Base-by-base conservation (phyloP, 2,797 vertebrate genomes). In the Halcyon chelicuti region DNA sequence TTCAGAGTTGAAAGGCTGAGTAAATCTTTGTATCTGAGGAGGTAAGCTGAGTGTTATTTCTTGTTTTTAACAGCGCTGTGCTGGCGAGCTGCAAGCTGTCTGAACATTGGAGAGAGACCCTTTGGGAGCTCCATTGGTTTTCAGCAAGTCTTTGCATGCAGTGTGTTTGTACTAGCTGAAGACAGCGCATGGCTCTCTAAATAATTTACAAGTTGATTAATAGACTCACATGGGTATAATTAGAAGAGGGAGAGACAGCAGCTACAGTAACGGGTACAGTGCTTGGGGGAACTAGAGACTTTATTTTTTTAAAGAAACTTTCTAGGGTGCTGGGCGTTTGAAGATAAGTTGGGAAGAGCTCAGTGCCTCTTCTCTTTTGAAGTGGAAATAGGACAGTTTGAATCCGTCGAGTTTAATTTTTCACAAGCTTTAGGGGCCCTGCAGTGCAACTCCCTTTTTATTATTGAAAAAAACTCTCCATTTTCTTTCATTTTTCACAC, bases 321-420 rank as follows among this genome's bases (percentile, higher is more conserved):
- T 99, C 98, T 98, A 98, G 98, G 99, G 98, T 98, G 98, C 98
- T 97, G 98, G 98, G 98, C 98, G 98, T 99, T 99, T 99, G 98
- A 99, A 98, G 99, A 98, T 98, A 99, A 98, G 98, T 99, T 99
- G 99, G 98, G 99, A 99, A 99, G 99, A 99, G 99, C 98, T 98
- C 97, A 98, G 98, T 98, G 99, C 98, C 98, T 97, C 98, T 98
- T 98, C 98, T 98, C 99, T 99, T 99, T 99, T 99, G 99, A 99
- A 99, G 99, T 99, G 99, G 99, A 99, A 99, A 99, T 99, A 99
- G 99, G 99, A 99, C 99, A 99, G 99, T 99, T 99, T 99, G 99
- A 99, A 99, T 99, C 99, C 98, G 98, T 99, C 99, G 99, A 99
- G 98, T 99, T 99, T 99, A 99, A 99, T 99, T 99, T 99, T 99